Base-by-base conservation (phyloP, 2,113 vertebrate species). In the Pleuronectes platessa region DNA sequence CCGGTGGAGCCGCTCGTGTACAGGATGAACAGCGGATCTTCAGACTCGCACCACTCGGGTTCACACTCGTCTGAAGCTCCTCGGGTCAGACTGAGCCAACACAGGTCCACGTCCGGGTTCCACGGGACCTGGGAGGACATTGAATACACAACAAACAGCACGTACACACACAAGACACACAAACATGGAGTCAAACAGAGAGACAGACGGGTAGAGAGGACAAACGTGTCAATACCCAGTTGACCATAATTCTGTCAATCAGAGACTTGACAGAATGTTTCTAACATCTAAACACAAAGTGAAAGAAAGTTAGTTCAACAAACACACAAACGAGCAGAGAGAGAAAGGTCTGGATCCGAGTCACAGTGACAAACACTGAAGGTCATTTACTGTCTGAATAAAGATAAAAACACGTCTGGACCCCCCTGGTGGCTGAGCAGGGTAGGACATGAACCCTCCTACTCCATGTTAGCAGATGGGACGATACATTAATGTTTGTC, bases 1-100 rank as follows among this genome's bases (percentile, higher is more conserved):
- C 98, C 98, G 0, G 98, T 99, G 1, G 98, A 99, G 71, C 98
- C 98, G 1, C 97, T 99, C 0, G 98, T 99, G 82, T 99, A 99
- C 56, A 99, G 96, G 84, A 99, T 96, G 88, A 99, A 99, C 49
- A 99, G 95, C 0, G 95, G 96, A 61, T 99, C 97, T 87, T 99
- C 98, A 0, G 97, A 94, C 0, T 97, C 94, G 5, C 97, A 99
- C 98, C 98, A 99, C 90, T 96, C 97, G 0, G 98, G 98, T 49
- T 99, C 97, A 40, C 96, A 99, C 86, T 97, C 95, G 0, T 93
- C 93, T 2, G 94, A 95, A 21, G 91, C 96, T 2, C 90, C 88
- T 1, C 89, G 74, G 61, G 96, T 76, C 83, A 98, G 93, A n/a
- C 95, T 89, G 14, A 97, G 96, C 98, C 97, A 99, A 92, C 97